Evolutionary conservation across 2,888 invertebrate genomes (phyloP), one percentile per base, ranked within the genome.

Genomic region (Diarsia rubi): DNA sequence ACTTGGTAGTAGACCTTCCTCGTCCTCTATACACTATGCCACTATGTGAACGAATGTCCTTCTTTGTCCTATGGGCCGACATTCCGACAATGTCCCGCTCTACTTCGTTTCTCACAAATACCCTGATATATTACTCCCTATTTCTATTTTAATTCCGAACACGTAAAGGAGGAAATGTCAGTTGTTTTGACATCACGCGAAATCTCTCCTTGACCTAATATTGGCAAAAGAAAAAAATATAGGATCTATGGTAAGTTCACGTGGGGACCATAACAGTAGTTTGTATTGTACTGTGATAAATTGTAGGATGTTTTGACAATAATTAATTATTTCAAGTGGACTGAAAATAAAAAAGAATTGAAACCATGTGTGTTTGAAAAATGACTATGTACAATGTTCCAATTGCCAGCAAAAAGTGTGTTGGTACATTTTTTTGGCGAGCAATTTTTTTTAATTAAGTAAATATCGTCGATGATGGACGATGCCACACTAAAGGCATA

Each of bases 201-300:
- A 54, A 63, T 52, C 11, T 80, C 54, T 65, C 87, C 85, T 84
- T 86, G 80, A 82, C 82, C 85, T 60, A 75, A 67, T 83, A 73
- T 57, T 81, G 71, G 60, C 5, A 45, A 66, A 69, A 64, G 45
- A 21, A 69, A 60, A 70, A 70, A 65, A 70, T 54, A 60, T 42
- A 66, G 52, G 24, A 42, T 75, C 21, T 47, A 31, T 19, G 21
- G n/a, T 49, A 16, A 14, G 14, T 49, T 31, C 66, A 49, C 19
- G 24, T 44, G 24, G 49, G 6, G 24, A 12, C 12, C 14, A 31
- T 16, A 24, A 44, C 16, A 74, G 27, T 31, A 45, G 19, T 21
- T 5, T 27, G 4, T 27, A n/a, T 31, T 52, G 21, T 74, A 5
- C 3, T n/a, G 9, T 5, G 27, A 6, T 19, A 27, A 57, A 12